Base-by-base conservation (phyloP, 2,888 invertebrate genomes). In the Timema podura region DNA sequence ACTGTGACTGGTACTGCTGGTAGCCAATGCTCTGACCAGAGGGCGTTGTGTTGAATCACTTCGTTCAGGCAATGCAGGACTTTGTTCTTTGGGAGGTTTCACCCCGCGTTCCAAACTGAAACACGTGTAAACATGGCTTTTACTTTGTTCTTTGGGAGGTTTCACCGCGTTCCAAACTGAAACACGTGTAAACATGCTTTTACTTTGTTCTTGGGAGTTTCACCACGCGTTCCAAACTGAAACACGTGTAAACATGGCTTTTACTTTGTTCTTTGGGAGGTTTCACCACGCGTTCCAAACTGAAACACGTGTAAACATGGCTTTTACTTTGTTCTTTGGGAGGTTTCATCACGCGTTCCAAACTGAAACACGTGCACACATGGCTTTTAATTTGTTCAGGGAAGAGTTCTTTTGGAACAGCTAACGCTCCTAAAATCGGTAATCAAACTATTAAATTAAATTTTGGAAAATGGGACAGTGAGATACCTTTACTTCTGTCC, bases 11-110 rank as follows among this genome's bases (percentile, higher is more conserved):
- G 77, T 77, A 78, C 76, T 78, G 76, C 30, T 3, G 30, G 30
- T 30, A 30, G 30, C 30, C 30, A 30, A 30, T 30, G 30, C 30
- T 30, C 69, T 78, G 78, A 75, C 75, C 47, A 77, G 72, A 49
- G 78, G 78, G 68, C 78, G 71, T 69, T 77, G 77, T 6, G 74
- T 73, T 48, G 76, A 76, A 7, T 71, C 73, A 57, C 68, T 46
- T 48, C 73, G 65, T 15, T 73, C 72, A 45, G 73, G 73, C 7
- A 74, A 72, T 65, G 73, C 70, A 30, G 30, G 30, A 30, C 72
- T 73, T 30, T 75, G 74, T 13, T 75, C 74, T 49, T 69, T 69
- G 61, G 68, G 68, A 16, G 49, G 64, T 59, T 70, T 67, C 54
- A 72, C 68, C 13, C 48, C 65, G 64, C 76, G 44, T 49, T 72